Evolutionary conservation across 2,888 invertebrate genomes (phyloP).

Genomic region (Ophion obscuratus): DNA sequence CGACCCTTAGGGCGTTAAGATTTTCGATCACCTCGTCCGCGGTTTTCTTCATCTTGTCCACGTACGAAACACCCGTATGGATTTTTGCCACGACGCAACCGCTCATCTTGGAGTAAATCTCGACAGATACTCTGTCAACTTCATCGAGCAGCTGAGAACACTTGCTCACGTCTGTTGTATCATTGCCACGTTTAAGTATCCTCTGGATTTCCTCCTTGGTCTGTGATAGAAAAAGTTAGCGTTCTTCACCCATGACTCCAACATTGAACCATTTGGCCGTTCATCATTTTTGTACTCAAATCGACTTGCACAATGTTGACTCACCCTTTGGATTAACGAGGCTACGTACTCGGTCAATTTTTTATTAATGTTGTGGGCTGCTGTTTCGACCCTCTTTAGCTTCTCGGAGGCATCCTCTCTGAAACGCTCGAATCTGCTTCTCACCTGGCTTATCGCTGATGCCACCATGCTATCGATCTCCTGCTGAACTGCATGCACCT

Average conservation of each 20-base stretch:
- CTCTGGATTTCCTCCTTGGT: not conserved
- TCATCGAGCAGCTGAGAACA: conserved; percentile 23
- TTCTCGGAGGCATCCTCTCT: conserved; percentile 53
- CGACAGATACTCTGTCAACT: conserved; percentile 3
- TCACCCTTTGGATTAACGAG: conserved; percentile 57
- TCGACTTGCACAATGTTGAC: not conserved
- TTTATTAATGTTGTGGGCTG: conserved; percentile 50
- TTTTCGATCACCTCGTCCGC: conserved; percentile 44
- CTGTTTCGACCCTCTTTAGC: conserved; percentile 42
- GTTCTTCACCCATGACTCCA: not conserved
- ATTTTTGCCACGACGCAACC: conserved; percentile 67
- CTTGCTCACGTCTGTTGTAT: conserved; percentile 15
- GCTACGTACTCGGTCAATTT: conserved; percentile 50
- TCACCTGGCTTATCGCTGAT: conserved; percentile 58
- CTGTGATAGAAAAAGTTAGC: conserved; percentile 18
- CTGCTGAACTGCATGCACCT: conserved; percentile 43
- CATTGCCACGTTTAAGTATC: conserved; percentile 4
- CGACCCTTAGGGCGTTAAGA: conserved; percentile 52
- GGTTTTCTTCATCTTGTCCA: conserved; percentile 60
- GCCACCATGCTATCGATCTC: conserved; percentile 58
- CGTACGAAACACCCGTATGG: conserved; percentile 62
- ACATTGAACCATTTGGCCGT: not conserved
- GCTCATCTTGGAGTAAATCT: conserved; percentile 47
- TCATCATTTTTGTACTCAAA: not conserved
- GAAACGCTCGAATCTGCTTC: conserved; percentile 43